Base-by-base conservation (phyloP, 2,888 invertebrate genomes). In the Agrotis clavis region DNA sequence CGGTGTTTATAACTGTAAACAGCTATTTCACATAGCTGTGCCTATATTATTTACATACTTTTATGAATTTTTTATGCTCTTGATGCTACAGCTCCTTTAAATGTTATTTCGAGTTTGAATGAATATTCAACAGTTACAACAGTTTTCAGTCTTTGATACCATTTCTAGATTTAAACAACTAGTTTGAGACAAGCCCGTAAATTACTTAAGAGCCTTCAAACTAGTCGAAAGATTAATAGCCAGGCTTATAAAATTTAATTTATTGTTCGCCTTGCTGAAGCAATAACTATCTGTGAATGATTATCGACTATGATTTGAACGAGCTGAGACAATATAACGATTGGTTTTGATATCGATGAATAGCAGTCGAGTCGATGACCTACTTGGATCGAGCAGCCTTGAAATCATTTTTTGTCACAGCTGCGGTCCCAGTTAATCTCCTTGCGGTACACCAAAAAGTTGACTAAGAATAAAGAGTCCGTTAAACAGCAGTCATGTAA, bases 261-360 rank as follows among this genome's bases (percentile, higher is more conserved):
- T 82, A 84, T 69, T 72, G 60, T 63, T 47, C 53, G 48, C 51
- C 45, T 60, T 25, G 51, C 56, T 71, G n/a, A 59, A 71, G 68
- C 74, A 82, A 81, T 64, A 79, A 69, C 41, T 41, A 41, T 54
- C 74, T 66, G 53, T 62, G 59, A 77, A 77, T 63, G 63, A 75
- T 78, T 74, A 71, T 75, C 25, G 59, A 69, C 71, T 63, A 41
- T 60, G 72, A 76, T 82, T 66, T 50, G 51, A 65, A 63, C 71
- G 72, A 79, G 62, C 63, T 60, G 65, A 85, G 79, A 86, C 88
- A 88, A 86, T 86, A 77, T 84, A 84, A 85, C 84, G 83, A 89
- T 89, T 89, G 74, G 83, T 82, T 80, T 78, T 77, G 83, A 79
- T 84, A 85, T 86, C 83, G 78, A 79, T 71, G 65, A 60, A 62